Base-by-base conservation (phyloP, 2,113 vertebrate species). In the Syngnathus typhle region DNA sequence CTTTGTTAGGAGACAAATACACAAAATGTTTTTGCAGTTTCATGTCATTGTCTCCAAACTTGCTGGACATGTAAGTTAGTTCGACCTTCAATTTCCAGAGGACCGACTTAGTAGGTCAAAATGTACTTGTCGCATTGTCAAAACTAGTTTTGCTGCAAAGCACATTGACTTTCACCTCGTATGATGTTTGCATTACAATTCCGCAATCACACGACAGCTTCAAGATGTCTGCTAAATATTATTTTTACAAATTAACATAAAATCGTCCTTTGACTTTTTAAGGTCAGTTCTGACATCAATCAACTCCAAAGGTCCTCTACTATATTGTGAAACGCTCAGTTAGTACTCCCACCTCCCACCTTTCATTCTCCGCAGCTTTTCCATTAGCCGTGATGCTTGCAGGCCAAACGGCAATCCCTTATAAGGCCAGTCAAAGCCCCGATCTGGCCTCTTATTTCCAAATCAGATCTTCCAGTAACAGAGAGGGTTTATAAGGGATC, bases 1-100 rank as follows among this genome's bases (percentile, higher is more conserved):
- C 32, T 2, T 59, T 65, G 64, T 64, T 71, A 15, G 52, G 69
- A 15, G 4, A 11, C 11, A 55, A 23, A 55, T 55, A 55, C 74
- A 83, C 18, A 16, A 12, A 36, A 32, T 32, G 13, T 36, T 56
- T 56, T n/a, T 15, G 21, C 52, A 11, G n/a, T 54, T 54, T 54
- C 10, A 43, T 43, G 27, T 32, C 27, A 32, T 43, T 43, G 41
- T 43, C 5, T 11, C 23, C 23, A 56, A 15, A 32, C 12, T 56
- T 27, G 23, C 2, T 56, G 12, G 13, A 51, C 19, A 1, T n/a
- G 23, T 36, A 16, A 32, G 23, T 13, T 56, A 9, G 27, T 13
- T 56, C 15, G 13, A 32, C 27, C 6, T 5, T 16, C 6, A 32
- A 58, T 16, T 32, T 32, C 3, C 32, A 32, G 13, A 27, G 55